These are phyloP conservation scores for Myotis findleyi DNA, from an alignment of 2,797 vertebrate genomes.

Conservation along the genomic window DNA sequence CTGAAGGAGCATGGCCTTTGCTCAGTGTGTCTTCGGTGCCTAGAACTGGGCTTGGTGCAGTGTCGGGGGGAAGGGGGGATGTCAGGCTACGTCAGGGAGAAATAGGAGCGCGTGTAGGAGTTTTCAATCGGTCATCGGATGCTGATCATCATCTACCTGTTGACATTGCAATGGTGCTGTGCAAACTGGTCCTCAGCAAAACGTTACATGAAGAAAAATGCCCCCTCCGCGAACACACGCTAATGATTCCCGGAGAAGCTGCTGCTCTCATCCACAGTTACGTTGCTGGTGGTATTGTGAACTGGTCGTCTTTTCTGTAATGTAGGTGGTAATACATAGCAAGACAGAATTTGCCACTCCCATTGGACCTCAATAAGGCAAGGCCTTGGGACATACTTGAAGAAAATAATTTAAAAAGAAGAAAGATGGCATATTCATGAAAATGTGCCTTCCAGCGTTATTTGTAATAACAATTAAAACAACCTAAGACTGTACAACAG, in stretches of 20 bases:
- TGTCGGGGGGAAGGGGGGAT: rapidly evolving
- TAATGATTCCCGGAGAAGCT: not conserved
- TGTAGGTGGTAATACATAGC: not conserved
- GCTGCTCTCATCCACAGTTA: not conserved
- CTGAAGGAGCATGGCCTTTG: not conserved
- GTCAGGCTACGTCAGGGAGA: not conserved
- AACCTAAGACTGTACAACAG: not conserved
- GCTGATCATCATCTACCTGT: not conserved
- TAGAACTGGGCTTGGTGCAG: not conserved
- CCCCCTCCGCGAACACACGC: not conserved
- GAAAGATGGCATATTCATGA: not conserved
- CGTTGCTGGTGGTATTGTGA: not conserved
- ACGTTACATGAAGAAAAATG: not conserved
- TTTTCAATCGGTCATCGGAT: not conserved
- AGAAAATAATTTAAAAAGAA: slow-evolving; percentile 46
- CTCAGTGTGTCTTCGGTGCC: not conserved
- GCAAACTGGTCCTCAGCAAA: not conserved
- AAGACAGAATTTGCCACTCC: not conserved
- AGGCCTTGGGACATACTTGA: not conserved
- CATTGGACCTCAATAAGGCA: not conserved
- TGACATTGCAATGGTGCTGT: not conserved
- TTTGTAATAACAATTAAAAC: slow-evolving; percentile 12
- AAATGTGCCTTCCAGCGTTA: not conserved
- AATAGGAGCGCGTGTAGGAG: not conserved
- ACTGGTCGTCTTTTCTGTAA: not conserved